Base-by-base conservation (phyloP, 2,113 vertebrate genomes). In the Heterocephalus glaber region DNA sequence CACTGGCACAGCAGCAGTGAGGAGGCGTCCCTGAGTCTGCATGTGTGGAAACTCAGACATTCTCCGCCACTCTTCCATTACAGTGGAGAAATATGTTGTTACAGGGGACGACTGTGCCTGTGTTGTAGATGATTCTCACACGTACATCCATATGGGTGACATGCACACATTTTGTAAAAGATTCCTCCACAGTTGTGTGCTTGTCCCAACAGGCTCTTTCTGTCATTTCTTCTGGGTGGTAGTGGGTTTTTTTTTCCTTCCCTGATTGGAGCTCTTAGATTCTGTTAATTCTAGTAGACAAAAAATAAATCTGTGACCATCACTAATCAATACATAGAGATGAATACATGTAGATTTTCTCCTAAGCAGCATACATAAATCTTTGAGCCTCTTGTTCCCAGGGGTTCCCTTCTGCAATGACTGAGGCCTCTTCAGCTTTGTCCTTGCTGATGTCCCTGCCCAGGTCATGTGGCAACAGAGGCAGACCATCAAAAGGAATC, bases 131-230 rank as follows among this genome's bases (percentile, higher is more conserved):
- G 60, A 16, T 54, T n/a, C 44, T 63, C 12, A 20, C 19, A 16
- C 30, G 9, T 54, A 7, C 58, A 35, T 35, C 35, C 28, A 2
- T 30, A 6, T 38, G 12, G n/a, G 33, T n/a, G 87, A 0, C 10
- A 2, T 1, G 6, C 47, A 65, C 3, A 13, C n/a, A n/a, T n/a
- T 1, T 0, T 16, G 0, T 38, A 35, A 11, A n/a, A 30, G 28
- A 28, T 26, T 12, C 58, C 44, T 41, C 41, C 60, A 28, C 22
- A 76, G 10, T 44, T 28, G 30, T 12, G 24, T 33, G 65, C 41
- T 79, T 79, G 24, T 8, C 76, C 44, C 54, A 14, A 52, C 22
- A 10, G 14, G 38, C 41, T 95, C 65, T 65, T 44, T 54, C 5
- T 76, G 90, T 87, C 68, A 19, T 0, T 80, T 90, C 61, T 89